Conservation (phyloP, 2,113 vertebrate species). For the Bambusicola thoracicus region DNA sequence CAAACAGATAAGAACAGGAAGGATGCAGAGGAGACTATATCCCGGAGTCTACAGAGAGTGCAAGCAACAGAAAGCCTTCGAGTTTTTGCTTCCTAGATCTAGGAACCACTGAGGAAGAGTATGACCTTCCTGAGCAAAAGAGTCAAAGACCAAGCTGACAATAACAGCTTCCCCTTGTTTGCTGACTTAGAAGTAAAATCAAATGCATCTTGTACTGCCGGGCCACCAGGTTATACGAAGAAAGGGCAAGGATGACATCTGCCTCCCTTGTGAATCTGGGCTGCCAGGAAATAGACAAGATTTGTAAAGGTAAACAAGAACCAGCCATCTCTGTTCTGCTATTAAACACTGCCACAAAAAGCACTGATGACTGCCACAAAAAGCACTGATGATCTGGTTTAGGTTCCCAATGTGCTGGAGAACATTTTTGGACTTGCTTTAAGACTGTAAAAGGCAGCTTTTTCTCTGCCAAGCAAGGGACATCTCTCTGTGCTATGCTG, state of each 20-base stretch:
- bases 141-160: background rate
- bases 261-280: background rate
- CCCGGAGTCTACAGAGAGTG: background rate
- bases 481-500: rapidly evolving
- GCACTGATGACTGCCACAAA: background rate
- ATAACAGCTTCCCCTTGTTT: background rate
- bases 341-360: background rate
- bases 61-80: background rate
- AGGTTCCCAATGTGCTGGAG: background rate
- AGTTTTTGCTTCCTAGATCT: background rate
- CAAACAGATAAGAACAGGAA: background rate
- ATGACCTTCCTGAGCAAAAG: background rate
- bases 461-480: no score
- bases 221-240: background rate
- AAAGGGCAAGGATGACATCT: background rate
- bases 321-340: background rate
- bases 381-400: background rate
- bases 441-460: background rate
- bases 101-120: background rate
- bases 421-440: background rate
- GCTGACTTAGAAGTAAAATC: background rate
- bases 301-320: background rate
- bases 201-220: background rate
- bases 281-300: background rate
- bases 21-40: background rate